Conservation (phyloP, 2,797 vertebrate genomes). For the Microhierax caerulescens region DNA sequence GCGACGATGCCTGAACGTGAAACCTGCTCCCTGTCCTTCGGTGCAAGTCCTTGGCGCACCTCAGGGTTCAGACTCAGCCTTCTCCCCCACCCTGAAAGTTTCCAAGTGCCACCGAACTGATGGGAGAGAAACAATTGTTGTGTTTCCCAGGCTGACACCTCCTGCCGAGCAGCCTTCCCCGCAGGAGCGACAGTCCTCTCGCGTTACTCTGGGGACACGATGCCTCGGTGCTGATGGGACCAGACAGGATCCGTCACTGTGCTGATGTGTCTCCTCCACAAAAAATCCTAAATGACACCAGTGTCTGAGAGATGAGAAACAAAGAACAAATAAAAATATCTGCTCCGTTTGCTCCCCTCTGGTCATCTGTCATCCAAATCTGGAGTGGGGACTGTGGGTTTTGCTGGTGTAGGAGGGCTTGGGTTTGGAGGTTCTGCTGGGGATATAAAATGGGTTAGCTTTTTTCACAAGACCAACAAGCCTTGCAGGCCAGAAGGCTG, state of each 20-base stretch:
- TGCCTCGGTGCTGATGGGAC: slow-evolving; percentile 36
- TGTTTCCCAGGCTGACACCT: slow-evolving; percentile 53
- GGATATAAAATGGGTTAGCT: neutral
- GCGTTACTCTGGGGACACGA: slow-evolving; percentile 11
- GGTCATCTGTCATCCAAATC: neutral
- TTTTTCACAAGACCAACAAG: neutral
- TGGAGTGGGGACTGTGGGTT: neutral
- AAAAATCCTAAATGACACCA: slow-evolving; percentile 59
- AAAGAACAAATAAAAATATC: slow-evolving; percentile 38
- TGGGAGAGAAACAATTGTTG: slow-evolving; percentile 26
- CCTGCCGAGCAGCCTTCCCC: slow-evolving; percentile 23
- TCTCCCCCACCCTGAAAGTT: neutral
- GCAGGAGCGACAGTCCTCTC: slow-evolving; percentile 31
- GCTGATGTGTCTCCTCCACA: slow-evolving; percentile 43
- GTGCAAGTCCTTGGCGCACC: slow-evolving; percentile 43
- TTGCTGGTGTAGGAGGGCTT: neutral
- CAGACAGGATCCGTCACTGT: slow-evolving; percentile 60
- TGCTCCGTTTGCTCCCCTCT: neutral
- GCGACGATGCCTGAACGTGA: neutral
- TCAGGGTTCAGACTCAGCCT: neutral
- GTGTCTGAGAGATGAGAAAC: slow-evolving; percentile 35
- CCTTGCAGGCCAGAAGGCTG: neutral
- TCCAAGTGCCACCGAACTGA: neutral
- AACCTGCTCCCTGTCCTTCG: neutral
- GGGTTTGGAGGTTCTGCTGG: neutral